Base-by-base conservation (phyloP, 2,888 invertebrate species). In the Epinotia bilunana region DNA sequence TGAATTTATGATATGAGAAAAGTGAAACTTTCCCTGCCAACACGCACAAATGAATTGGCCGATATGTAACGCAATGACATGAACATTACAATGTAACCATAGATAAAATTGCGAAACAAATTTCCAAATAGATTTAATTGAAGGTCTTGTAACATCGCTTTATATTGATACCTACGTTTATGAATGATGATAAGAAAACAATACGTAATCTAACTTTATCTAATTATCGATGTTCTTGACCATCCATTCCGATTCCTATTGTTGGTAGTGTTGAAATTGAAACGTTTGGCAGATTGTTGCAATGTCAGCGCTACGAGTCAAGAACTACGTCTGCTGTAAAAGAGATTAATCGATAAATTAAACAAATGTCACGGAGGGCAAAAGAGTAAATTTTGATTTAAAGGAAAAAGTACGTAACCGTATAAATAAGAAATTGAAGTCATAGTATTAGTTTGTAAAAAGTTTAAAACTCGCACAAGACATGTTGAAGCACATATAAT, bases 201-300 rank as follows among this genome's bases (percentile, higher is more conserved):
- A 64, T 63, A 58, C 33, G 69, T 74, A 74, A 58, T 43, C 68
- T 43, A 46, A 16, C 4, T 74, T 65, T 69, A 69, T 74, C 69
- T 49, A 49, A 74, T 71, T 74, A 70, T 23, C 55, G 18, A 53
- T 53, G 74, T 65, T 33, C 33, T 61, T 70, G 70, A 64, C 53
- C 60, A 71, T 74, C 69, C 49, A 70, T 74, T 74, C 61, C 60
- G 53, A 53, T 58, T 71, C 49, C 12, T 7, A 61, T 70, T 70
- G 69, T 70, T 60, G 49, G 7, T n/a, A 69, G 70, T 70, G 74
- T 65, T 58, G 70, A 46, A 74, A 69, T 60, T 49, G 64, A 46
- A 69, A 57, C 61, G 28, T 23, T 73, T 74, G 73, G 55, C 70
- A 64, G 49, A 23, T 60, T 60, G 23, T 2, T 60, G 70, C 70